phyloP scores from a whole-genome alignment of 2,113 vertebrate genomes.

The Fukomys damarensis region DNA sequence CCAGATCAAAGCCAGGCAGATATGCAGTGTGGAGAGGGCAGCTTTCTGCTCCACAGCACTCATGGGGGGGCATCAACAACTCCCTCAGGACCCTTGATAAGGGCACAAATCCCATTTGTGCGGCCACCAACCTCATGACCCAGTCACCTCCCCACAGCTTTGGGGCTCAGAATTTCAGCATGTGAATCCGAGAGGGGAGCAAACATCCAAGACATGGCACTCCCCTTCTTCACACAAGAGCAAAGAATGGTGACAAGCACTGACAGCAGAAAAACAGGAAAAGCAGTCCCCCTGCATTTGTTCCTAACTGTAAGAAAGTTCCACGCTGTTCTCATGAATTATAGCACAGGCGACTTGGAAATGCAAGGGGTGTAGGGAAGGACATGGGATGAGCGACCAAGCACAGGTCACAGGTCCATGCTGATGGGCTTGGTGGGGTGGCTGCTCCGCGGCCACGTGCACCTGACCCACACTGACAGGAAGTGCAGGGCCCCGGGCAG shows the following conservation, averaged over 20 bases:
- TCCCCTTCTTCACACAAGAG: too few relatives aligned
- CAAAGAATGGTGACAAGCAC: neutral
- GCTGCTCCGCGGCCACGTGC: neutral
- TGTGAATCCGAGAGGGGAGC: neutral
- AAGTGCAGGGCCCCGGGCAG: neutral
- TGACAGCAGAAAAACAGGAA: neutral
- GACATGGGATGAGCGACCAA: neutral
- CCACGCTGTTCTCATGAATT: neutral
- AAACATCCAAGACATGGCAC: neutral
- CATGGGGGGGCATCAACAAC: neutral
- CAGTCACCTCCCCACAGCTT: neutral
- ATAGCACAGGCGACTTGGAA: neutral
- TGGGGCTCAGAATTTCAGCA: neutral
- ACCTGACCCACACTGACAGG: too few relatives aligned
- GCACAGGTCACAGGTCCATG: neutral
- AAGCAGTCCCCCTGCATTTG: neutral
- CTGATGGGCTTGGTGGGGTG: neutral
- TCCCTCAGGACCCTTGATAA: neutral
- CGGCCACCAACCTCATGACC: neutral
- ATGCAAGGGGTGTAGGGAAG: too few relatives aligned
- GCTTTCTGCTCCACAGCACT: rapidly evolving
- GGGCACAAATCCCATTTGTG: neutral
- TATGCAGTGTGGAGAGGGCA: too few relatives aligned
- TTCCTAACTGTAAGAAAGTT: neutral
- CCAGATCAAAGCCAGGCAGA: neutral